Conservation (phyloP, 2,888 invertebrate genomes). For the Fissipunctia ypsillon region DNA sequence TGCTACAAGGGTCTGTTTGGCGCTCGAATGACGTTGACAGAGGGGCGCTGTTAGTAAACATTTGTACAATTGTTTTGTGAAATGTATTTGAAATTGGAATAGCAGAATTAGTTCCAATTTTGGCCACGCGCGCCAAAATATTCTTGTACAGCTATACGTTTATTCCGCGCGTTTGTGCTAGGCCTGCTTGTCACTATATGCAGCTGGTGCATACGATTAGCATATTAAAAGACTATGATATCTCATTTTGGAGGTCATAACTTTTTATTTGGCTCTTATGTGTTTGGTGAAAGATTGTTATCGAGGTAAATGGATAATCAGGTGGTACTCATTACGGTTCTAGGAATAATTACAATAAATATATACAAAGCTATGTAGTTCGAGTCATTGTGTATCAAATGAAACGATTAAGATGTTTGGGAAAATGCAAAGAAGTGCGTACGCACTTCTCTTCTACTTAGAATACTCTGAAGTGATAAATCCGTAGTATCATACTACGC, state of each 20-base stretch:
- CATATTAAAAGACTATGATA: slow-evolving; percentile 70
- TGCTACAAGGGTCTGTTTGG: neutral
- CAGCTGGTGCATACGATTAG: slow-evolving; percentile 72
- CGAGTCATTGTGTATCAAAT: neutral
- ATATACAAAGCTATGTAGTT: no score
- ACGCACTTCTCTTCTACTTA: no score
- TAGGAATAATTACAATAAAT: slow-evolving; percentile 15
- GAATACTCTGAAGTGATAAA: no score
- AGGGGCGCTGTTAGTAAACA: neutral
- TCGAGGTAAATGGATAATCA: slow-evolving; percentile 42
- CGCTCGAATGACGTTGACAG: neutral
- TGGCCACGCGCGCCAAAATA: neutral
- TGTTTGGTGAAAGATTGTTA: slow-evolving; percentile 38
- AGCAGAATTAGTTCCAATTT: neutral
- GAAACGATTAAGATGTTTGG: no score
- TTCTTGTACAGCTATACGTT: neutral
- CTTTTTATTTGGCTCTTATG: slow-evolving; percentile 58
- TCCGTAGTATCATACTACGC: no score
- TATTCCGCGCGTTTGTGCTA: neutral
- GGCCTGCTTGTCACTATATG: slow-evolving; percentile 44
- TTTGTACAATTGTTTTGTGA: neutral
- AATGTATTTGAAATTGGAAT: no score
- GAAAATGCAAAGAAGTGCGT: no score
- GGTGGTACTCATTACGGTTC: slow-evolving; percentile 15
- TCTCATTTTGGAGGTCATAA: slow-evolving; percentile 53